phyloP scores from a whole-genome alignment of 2,113 vertebrate species.

The Orthonyx spaldingii region DNA sequence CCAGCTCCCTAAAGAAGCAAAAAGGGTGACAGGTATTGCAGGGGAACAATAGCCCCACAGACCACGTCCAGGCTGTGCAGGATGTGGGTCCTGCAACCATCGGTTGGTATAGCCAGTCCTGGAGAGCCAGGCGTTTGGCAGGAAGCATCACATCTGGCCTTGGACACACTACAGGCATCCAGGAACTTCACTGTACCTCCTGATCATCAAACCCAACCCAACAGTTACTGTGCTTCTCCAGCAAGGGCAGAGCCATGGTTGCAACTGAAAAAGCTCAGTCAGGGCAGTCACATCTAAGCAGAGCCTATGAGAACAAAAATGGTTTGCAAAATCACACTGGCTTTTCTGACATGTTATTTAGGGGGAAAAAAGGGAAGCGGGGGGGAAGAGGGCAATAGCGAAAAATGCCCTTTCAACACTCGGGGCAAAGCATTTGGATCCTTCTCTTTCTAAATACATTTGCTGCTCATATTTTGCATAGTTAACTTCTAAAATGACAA shows the following conservation, averaged over 20 bases:
- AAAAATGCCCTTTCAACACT: not conserved
- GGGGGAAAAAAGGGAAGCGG: not conserved
- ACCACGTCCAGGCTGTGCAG: accelerated
- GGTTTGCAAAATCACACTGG: not conserved
- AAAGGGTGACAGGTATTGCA: not conserved
- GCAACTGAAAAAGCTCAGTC: not conserved
- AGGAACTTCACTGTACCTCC: not conserved
- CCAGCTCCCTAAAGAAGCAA: constrained; percentile 82
- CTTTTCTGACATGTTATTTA: not conserved
- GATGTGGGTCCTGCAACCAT: not conserved
- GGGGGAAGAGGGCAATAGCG: not conserved
- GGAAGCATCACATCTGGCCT: not conserved
- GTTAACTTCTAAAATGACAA: not conserved
- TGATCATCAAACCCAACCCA: not conserved
- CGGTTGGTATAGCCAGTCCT: not conserved
- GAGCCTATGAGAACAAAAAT: not conserved
- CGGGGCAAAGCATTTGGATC: not conserved
- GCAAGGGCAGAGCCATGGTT: not conserved
- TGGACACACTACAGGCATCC: not conserved
- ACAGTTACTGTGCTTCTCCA: not conserved
- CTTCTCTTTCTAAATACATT: not conserved
- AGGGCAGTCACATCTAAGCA: not conserved
- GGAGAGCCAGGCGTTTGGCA: not conserved
- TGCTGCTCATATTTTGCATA: not conserved
- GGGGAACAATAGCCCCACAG: not conserved